Evolutionary conservation across 2,888 invertebrate species (phyloP), one percentile per base, ranked within the genome.

Genomic region (Noctua fimbriata): DNA sequence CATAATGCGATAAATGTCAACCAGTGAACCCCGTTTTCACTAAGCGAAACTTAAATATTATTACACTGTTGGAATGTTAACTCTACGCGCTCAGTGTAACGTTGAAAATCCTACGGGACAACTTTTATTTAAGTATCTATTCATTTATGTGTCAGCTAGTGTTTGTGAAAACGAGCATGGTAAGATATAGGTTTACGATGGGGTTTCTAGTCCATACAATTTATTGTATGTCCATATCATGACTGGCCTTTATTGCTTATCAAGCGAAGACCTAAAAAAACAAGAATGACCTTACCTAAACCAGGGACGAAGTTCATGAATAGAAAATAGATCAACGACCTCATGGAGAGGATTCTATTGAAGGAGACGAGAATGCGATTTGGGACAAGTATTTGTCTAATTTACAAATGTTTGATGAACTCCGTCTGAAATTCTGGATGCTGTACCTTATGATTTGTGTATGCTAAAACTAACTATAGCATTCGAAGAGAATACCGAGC

Each of bases 1-100:
- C 63, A 41, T 78, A 78, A 70, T 14, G 70, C 78, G 49, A 78
- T 78, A 71, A 83, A 74, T 63, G 70, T 70, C 70, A 47, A 71
- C 58, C n/a, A n/a, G 16, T n/a, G 44, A 67, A 67, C 16, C 44
- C 44, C 16, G n/a, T 67, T 41, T 63, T 24, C 66, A 66, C 16
- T 16, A n/a, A 66, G n/a, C 44, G 67, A 67, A 14, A n/a, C 67
- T 9, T 67, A 44, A 36, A 41, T 24, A n/a, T 44, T 16, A 14
- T 18, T 18, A n/a, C n/a, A 18, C 44, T 44, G 67, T 16, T 67
- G 44, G 18, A 67, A 16, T 67, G 44, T 67, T 14, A n/a, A n/a
- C 44, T 44, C 14, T 67, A 16, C 0, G 18, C 18, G 24, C 9
- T 44, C 1, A 67, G 16, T 28, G 9, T 44, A 44, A 67, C n/a